These are phyloP conservation scores for Macquaria australasica DNA, from an alignment of 2,113 vertebrate species.

Conservation along the genomic window DNA sequence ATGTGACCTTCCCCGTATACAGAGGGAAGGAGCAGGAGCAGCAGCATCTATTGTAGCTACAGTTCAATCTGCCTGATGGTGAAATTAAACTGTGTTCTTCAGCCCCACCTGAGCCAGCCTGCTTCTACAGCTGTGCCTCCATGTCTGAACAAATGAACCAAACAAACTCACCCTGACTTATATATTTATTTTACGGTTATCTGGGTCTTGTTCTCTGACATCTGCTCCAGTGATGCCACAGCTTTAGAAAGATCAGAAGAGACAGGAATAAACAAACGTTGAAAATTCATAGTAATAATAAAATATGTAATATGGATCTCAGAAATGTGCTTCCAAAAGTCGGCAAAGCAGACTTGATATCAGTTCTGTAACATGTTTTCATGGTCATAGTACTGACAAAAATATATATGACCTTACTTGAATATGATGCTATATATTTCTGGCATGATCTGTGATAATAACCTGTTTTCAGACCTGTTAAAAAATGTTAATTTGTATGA, in stretches of 20 bases:
- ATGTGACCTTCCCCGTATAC: slow-evolving; percentile 32
- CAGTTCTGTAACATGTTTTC: background rate
- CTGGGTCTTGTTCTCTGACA: background rate
- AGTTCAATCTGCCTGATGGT: slow-evolving; percentile 29
- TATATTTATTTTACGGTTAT: slow-evolving; percentile 24
- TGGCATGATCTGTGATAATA: background rate
- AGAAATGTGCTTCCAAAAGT: background rate
- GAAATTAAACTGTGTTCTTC: slow-evolving; percentile 48
- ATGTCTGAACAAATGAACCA: slow-evolving; percentile 37
- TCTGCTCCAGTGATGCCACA: background rate
- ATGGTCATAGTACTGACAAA: background rate
- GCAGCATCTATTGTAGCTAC: slow-evolving; percentile 12
- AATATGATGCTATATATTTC: background rate
- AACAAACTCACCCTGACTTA: slow-evolving; percentile 19
- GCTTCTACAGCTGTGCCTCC: slow-evolving; percentile 28
- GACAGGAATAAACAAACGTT: background rate
- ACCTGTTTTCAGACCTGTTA: background rate
- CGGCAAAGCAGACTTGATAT: background rate
- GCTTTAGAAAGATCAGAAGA: background rate
- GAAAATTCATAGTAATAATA: background rate
- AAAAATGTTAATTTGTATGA: background rate
- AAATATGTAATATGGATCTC: background rate
- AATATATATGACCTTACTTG: too few species aligned
- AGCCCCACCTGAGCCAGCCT: slow-evolving; percentile 16
- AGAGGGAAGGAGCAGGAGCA: slow-evolving; percentile 6